Evolutionary conservation across 1,140 invertebrate species (phyloP), one percentile per base, ranked within the genome.

Genomic region (Zophobas atratus): DNA sequence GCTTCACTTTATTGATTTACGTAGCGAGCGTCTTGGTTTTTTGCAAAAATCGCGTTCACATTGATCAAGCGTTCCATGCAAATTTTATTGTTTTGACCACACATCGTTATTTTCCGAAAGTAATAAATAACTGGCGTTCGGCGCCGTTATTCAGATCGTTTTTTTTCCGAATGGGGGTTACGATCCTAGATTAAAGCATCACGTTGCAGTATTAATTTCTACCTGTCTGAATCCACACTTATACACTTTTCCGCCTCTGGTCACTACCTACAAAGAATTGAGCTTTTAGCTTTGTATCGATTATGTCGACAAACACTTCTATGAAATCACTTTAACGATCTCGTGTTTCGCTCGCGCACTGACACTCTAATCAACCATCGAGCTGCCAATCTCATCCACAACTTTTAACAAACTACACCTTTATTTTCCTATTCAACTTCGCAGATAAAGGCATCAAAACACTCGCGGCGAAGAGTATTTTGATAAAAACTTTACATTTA

Each of bases 11-110:
- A 73, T 73, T 73, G 71, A 73, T 73, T 73, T 67, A 67, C 36
- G 49, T 53, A n/a, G n/a, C 35, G 36, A 46, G 43, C 35, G 36
- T 67, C 38, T 67, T 33, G 60, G 38, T 67, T 43, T 67, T 67
- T 67, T 32, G 4, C 6, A 43, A 48, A 67, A 67, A 63, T 38
- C 35, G 34, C 32, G 8, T 8, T 57, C 20, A 0, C 33, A 57
- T 34, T 57, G 55, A 57, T 71, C 43, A n/a, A 73, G 32, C n/a
- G 49, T 73, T 56, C 32, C 71, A 20, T 73, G 71, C 71, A 53
- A 73, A 73, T 73, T 73, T 53, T 41, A 73, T 73, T 73, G 71
- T 73, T 73, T 73, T 55, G 71, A 55, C 55, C 49, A 73, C 71
- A 73, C 49, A 73, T 53, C 71, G 39, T 56, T 73, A 43, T 43